Conservation (phyloP, 2,888 invertebrate genomes). For the Hypselothyrea guttata region DNA sequence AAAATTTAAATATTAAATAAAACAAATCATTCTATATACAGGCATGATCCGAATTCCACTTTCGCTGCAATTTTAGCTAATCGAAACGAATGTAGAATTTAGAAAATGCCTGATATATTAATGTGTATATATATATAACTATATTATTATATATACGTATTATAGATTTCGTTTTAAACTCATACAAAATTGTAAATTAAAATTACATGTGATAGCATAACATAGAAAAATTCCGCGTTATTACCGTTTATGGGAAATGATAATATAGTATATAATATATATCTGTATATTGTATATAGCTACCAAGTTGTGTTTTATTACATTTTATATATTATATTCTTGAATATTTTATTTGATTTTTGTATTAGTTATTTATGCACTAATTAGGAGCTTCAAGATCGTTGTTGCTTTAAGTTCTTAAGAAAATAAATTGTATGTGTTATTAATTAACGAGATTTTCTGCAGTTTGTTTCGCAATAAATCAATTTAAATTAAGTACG, state of each 20-base stretch:
- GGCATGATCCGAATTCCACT: conserved; percentile 5
- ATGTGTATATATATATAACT: conserved; percentile 17
- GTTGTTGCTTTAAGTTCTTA: conserved; percentile 75
- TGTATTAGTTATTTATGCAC: conserved; percentile 64
- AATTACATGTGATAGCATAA: conserved; percentile 15
- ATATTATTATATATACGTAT: conserved; percentile 18
- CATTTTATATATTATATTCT: conserved; percentile 25
- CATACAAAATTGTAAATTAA: conserved; percentile 30
- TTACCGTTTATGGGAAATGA: conserved; percentile 34
- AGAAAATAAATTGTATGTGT: conserved; percentile 56
- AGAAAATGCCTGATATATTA: conserved; percentile 18
- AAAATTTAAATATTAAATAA: conserved; percentile 78
- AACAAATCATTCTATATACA: conserved; percentile 60
- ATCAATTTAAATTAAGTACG: conserved; percentile 71
- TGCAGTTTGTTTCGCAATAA: conserved; percentile 23
- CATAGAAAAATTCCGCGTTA: background rate
- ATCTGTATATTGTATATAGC: conserved; percentile 70
- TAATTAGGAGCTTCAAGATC: conserved; percentile 79
- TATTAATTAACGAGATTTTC: conserved; percentile 63
- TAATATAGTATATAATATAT: background rate
- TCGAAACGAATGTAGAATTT: background rate
- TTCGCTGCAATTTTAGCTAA: background rate
- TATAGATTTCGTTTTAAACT: conserved; percentile 13
- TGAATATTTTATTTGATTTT: conserved; percentile 26
- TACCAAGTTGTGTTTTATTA: conserved; percentile 63